phyloP scores from a whole-genome alignment of 2,113 vertebrate species.

The Tragelaphus imberbis region DNA sequence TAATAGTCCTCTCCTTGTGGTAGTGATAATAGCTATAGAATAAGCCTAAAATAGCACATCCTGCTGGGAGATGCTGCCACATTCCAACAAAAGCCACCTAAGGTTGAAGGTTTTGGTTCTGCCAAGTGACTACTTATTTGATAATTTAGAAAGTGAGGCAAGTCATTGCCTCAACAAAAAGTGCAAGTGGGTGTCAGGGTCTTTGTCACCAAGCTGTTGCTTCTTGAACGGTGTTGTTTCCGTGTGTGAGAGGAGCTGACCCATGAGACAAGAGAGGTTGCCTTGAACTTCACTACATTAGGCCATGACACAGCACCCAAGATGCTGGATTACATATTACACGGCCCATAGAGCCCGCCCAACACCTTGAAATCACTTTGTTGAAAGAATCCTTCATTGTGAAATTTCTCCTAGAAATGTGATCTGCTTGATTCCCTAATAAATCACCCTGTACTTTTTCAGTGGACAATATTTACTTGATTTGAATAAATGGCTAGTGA shows the following conservation, averaged over 20 bases:
- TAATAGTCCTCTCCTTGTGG: background rate
- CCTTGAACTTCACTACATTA: background rate
- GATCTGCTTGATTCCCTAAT: constrained; percentile 12
- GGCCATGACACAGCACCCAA: background rate
- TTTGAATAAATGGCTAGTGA: constrained; percentile 53
- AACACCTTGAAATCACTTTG: background rate
- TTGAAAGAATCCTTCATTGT: background rate
- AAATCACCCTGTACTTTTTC: constrained; percentile 32
- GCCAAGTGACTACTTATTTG: background rate
- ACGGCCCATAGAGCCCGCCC: background rate
- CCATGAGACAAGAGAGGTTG: background rate
- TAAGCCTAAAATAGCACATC: background rate
- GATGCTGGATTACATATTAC: too few species aligned
- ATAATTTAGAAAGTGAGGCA: background rate
- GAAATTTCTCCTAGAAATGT: constrained; percentile 41
- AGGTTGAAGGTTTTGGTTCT: background rate
- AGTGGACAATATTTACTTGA: constrained; percentile 44
- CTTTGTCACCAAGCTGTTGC: background rate
- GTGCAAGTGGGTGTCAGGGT: background rate
- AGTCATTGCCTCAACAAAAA: background rate
- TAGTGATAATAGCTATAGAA: background rate
- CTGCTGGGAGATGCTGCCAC: background rate
- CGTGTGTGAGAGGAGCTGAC: background rate
- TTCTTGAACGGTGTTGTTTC: background rate
- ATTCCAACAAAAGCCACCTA: background rate